A percentile compares a stretch with the other conserved stretches of the same genome.
These are phyloP conservation scores for Hippocampus kuda DNA, from an alignment of 2,797 vertebrate species.

Conservation along the genomic window DNA sequence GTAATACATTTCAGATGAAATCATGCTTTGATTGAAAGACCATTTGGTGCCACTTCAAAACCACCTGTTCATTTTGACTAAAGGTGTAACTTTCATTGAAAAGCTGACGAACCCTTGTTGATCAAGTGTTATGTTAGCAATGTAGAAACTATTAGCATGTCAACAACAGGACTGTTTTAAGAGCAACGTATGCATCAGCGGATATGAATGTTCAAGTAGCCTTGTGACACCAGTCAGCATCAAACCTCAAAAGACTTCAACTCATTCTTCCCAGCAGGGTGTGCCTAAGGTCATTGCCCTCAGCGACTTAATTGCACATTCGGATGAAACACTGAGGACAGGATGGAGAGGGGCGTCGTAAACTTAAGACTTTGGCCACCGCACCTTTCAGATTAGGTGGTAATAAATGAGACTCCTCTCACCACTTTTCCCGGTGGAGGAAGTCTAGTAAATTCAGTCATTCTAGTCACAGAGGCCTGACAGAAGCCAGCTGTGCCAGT, in stretches of 20 bases:
- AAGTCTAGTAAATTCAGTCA: not conserved
- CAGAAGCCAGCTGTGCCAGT: not conserved
- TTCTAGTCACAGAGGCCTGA: not conserved
- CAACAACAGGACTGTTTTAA: conserved; percentile 28
- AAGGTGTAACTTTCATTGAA: not conserved
- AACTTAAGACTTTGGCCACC: conserved; percentile 49
- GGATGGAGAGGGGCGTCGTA: conserved; percentile 27
- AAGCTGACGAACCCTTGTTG: conserved; percentile 20
- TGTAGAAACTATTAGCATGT: conserved; percentile 41
- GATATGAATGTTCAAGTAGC: conserved; percentile 44
- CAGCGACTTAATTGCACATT: conserved; percentile 15
- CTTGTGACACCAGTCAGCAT: conserved; percentile 41
- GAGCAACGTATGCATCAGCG: conserved; percentile 1
- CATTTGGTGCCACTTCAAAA: not conserved
- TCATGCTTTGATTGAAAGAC: not conserved
- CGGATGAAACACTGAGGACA: conserved; percentile 12
- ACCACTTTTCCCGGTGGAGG: conserved; percentile 16
- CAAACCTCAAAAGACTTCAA: conserved; percentile 10
- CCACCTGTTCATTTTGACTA: conserved; percentile 7
- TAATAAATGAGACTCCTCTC: conserved; percentile 32
- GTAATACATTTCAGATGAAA: not conserved
- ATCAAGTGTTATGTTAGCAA: conserved; percentile 29
- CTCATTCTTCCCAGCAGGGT: conserved; percentile 9
- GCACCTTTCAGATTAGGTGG: conserved; percentile 27
- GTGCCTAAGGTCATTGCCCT: not conserved